Base-by-base conservation (phyloP, 2,888 invertebrate genomes). In the Xylophagus ater region DNA sequence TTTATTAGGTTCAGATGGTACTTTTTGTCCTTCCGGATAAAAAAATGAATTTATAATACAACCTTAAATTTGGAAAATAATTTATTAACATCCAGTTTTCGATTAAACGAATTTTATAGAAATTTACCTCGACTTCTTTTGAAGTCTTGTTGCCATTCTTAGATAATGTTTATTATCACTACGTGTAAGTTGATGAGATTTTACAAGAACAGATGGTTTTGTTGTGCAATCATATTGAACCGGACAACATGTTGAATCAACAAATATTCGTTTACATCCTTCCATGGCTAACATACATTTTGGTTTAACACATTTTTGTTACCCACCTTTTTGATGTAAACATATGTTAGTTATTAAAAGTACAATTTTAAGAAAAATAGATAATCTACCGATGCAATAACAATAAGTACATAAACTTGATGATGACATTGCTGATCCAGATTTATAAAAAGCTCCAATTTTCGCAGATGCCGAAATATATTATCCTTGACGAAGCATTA, bases 381-480 rank as follows among this genome's bases (percentile, higher is more conserved):
- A 9, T 13, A 23, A 17, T 17, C 51, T 47, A 60, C 61, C 61
- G 50, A 84, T 76, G 58, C 89, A 89, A 67, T 83, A 89, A 66
- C 89, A 89, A 62, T 84, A 83, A 62, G 86, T 81, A 66, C 89
- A 89, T n/a, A 79, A 72, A 43, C 76, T 73, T 13, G 76, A 74
- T 4, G 82, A 76, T 48, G 76, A 72, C 82, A 89, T 81, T 6
- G 89, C 88, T 4, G 88, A 88, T 18, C 62, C 55, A 28, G 57
- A 56, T 51, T 63, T 53, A 54, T 64, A 55, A 10, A 62, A 57
- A 24, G 66, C 55, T 52, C 62, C 56, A 54, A 96, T 93, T 60
- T 94, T 90, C 0, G 93, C 94, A 6, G 84, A 81, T 19, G 92
- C 92, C 57, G 83, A 86, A 34, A 96, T 71, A 65, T 93, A 94